A percentile compares a stretch with the other conserved stretches of the same genome.
These are phyloP conservation scores for Coenonympha arcania DNA, from an alignment of 2,888 invertebrate species.

Conservation along the genomic window DNA sequence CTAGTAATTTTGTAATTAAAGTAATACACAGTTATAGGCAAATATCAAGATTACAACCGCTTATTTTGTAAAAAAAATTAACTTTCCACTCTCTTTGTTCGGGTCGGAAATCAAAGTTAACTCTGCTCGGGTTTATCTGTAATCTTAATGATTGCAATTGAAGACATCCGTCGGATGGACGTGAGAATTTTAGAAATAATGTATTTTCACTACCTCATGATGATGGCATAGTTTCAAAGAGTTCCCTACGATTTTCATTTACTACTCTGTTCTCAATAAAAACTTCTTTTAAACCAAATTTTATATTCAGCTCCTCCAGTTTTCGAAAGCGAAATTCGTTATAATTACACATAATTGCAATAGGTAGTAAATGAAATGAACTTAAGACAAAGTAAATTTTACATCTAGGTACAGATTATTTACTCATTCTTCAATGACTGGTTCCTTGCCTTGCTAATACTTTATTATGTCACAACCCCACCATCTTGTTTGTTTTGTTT, in stretches of 20 bases:
- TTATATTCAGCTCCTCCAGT: too few species aligned
- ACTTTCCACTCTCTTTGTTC: constrained; percentile 23
- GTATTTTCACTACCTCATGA: constrained; percentile 15
- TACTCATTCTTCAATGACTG: too few species aligned
- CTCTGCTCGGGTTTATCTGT: constrained; percentile 25
- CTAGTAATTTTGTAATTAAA: constrained; percentile 5
- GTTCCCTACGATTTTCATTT: constrained; percentile 9
- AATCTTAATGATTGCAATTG: constrained; percentile 31
- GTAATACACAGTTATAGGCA: constrained; percentile 6
- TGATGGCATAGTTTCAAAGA: constrained; percentile 17
- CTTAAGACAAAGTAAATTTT: too few species aligned
- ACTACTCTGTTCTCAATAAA: constrained; percentile 5
- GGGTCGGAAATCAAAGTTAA: constrained; percentile 27
- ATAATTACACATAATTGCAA: too few species aligned
- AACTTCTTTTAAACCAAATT: constrained; percentile 34
- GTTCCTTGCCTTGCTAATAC: too few species aligned
- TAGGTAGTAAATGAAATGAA: too few species aligned
- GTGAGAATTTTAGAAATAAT: constrained; percentile 20
- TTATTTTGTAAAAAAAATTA: constrained; percentile 15
- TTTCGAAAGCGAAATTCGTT: too few species aligned
- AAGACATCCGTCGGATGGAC: constrained; percentile 27
- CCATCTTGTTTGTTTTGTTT: too few species aligned
- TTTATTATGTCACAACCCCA: too few species aligned
- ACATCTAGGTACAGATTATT: too few species aligned
- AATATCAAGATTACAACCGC: constrained; percentile 7